phyloP scores from a whole-genome alignment of 2,113 vertebrate species.

The Mus musculus region DNA sequence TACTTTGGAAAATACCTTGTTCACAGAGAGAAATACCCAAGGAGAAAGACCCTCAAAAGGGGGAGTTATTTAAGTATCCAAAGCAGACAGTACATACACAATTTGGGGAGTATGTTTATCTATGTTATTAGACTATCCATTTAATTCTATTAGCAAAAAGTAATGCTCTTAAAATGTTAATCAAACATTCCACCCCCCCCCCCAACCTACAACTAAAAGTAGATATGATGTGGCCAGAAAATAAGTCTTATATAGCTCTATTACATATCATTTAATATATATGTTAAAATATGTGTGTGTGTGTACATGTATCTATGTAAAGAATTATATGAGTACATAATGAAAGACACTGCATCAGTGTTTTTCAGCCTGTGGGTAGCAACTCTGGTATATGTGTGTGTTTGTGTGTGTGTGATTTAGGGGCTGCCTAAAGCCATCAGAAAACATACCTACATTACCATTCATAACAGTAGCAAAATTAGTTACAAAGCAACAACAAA shows the following conservation, averaged over 20 bases:
- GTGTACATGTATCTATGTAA: neutral
- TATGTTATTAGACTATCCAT: constrained; percentile 29
- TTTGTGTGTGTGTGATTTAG: neutral
- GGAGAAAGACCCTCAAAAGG: neutral
- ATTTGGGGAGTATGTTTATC: constrained; percentile 16
- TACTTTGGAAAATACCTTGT: neutral
- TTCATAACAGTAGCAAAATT: neutral
- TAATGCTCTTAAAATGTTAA: constrained; percentile 41
- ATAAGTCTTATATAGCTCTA: neutral
- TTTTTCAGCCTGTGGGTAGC: neutral
- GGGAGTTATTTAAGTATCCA: constrained; percentile 29
- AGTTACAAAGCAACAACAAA: neutral
- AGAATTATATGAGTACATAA: neutral
- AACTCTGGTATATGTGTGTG: neutral
- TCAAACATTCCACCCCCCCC: neutral
- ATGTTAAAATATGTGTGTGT: too few species aligned
- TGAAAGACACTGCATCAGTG: neutral
- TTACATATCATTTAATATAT: neutral
- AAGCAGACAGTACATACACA: neutral
- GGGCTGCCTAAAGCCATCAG: neutral
- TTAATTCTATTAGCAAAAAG: constrained; percentile 54
- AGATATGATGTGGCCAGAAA: neutral
- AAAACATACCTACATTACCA: neutral
- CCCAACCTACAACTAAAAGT: constrained; percentile 44
- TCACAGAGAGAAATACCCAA: neutral